These are phyloP conservation scores for Epinephelus moara DNA, from an alignment of 2,113 vertebrate species.

Conservation along the genomic window DNA sequence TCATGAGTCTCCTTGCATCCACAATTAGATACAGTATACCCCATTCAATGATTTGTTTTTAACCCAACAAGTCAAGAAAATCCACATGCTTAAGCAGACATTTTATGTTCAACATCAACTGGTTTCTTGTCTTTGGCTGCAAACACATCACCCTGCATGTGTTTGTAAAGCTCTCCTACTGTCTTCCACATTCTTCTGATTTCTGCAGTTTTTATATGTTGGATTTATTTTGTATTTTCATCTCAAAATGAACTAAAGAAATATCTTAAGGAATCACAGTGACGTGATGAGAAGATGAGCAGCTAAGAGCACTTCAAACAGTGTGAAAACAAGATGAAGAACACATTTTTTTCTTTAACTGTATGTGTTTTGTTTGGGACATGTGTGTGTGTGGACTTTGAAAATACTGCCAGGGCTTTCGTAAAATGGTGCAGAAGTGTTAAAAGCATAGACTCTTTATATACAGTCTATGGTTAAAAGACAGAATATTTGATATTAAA, in stretches of 20 bases:
- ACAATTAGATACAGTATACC: neutral
- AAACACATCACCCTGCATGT: constrained; percentile 12
- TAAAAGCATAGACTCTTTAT: neutral
- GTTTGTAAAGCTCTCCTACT: constrained; percentile 14
- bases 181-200: constrained; percentile 60
- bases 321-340: constrained; percentile 52
- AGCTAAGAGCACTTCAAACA: constrained; percentile 71
- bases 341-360: constrained; percentile 25
- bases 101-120: neutral
- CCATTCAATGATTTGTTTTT: neutral
- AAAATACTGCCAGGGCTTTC: constrained; percentile 63
- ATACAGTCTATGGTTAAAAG: neutral
- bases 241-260: constrained; percentile 40
- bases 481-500: constrained; percentile 75
- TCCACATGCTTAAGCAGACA: neutral
- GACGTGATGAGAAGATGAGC: constrained; percentile 66
- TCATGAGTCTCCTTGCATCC: constrained; percentile 1
- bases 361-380: constrained; percentile 55
- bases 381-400: constrained; percentile 45
- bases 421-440: constrained; percentile 46
- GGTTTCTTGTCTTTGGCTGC: constrained; percentile 14
- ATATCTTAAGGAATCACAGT: constrained; percentile 57
- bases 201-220: constrained; percentile 30
- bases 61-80: neutral
- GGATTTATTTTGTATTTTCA: constrained; percentile 35